Evolutionary conservation across 1,140 invertebrate genomes (phyloP).

Genomic region (Papilio xuthus): DNA sequence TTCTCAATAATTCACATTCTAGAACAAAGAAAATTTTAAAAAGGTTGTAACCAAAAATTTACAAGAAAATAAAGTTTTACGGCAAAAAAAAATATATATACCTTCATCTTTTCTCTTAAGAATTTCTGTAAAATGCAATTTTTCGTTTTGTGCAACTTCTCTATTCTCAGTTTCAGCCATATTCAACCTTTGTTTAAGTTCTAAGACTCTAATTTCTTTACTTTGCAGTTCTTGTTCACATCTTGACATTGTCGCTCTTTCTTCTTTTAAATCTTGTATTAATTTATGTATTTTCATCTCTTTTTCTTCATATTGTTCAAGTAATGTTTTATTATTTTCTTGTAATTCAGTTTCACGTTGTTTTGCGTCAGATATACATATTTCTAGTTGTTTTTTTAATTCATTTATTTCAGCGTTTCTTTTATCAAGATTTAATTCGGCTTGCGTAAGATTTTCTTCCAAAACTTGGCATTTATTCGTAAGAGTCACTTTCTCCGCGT

Average conservation of each 20-base stretch:
- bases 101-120: constrained; percentile 26
- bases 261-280: neutral
- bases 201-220: constrained; percentile 13
- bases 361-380: neutral
- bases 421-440: neutral
- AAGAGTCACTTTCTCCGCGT: neutral
- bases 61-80: neutral
- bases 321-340: constrained; percentile 13
- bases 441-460: neutral
- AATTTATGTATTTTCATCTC: neutral
- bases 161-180: constrained; percentile 20
- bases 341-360: constrained; percentile 8
- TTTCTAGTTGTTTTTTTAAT: constrained; percentile 5
- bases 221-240: constrained; percentile 21
- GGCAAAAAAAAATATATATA: neutral
- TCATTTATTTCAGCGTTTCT: constrained; percentile 9
- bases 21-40: constrained; percentile 41
- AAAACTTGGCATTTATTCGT: constrained; percentile 1
- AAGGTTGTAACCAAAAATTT: constrained; percentile 22
- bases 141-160: constrained; percentile 12
- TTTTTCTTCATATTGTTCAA: constrained; percentile 18
- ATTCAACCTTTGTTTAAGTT: constrained; percentile 7
- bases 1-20: constrained; percentile 40
- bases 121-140: neutral
- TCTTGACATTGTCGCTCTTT: neutral